Evolutionary conservation across 2,797 vertebrate species (phyloP).

Genomic region (Brachymystax lenok): DNA sequence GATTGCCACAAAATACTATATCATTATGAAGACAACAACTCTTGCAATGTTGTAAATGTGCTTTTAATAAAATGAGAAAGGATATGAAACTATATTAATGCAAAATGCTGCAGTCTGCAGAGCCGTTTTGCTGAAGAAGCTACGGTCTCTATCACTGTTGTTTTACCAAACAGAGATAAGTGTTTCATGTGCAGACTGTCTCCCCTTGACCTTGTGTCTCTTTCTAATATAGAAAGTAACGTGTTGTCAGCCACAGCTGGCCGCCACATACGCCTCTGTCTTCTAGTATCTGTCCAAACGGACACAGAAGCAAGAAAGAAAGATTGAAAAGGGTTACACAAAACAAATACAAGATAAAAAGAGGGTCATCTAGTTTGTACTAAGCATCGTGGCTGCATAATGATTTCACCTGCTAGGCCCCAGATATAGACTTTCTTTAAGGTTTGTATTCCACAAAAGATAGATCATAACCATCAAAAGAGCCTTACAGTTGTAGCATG

Average conservation of each 20-base stretch:
- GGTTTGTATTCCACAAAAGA: neutral
- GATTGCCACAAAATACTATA: neutral
- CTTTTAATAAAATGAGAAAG: neutral
- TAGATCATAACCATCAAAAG: neutral
- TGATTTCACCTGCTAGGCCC: neutral
- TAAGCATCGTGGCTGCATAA: neutral
- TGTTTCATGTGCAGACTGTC: constrained; percentile 33
- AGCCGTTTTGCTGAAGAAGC: constrained; percentile 5
- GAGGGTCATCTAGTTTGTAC: constrained; percentile 15
- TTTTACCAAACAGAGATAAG: constrained; percentile 8
- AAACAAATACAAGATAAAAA: neutral
- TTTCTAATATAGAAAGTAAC: constrained; percentile 30
- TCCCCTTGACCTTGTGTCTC: constrained; percentile 47
- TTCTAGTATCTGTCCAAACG: constrained; percentile 3
- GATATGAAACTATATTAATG: neutral
- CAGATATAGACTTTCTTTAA: neutral
- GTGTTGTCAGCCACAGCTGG: constrained; percentile 20
- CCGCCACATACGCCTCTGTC: neutral
- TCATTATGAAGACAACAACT: neutral
- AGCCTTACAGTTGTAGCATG: neutral
- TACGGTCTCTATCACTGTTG: constrained; percentile 16
- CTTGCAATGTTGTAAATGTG: neutral
- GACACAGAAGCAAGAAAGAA: constrained; percentile 14
- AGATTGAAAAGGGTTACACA: neutral
- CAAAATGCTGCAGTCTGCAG: neutral